phyloP scores from a whole-genome alignment of 2,797 vertebrate species.

The Naso thynnoides region DNA sequence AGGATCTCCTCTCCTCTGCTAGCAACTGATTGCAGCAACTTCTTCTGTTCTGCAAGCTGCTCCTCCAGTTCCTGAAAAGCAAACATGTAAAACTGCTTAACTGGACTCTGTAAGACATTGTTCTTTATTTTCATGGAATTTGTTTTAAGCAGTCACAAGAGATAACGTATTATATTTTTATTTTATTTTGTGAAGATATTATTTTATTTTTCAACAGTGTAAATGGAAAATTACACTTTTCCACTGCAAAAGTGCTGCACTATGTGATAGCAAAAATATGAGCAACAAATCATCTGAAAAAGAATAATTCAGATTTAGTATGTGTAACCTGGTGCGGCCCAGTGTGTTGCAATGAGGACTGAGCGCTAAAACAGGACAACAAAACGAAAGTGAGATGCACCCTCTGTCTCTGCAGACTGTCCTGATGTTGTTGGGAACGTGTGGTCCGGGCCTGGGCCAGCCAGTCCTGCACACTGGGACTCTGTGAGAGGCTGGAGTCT shows the following conservation, averaged over 20 bases:
- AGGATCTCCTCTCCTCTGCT: constrained; percentile 94
- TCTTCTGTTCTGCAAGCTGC: constrained; percentile 95
- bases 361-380: neutral
- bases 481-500: constrained; percentile 88
- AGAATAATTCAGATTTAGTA: neutral
- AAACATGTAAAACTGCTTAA: constrained; percentile 18
- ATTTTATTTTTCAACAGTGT: neutral
- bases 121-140: constrained; percentile 39
- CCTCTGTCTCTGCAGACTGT: constrained; percentile 92
- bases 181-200: neutral
- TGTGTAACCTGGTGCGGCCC: neutral
- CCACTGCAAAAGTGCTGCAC: neutral
- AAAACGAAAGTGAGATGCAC: constrained; percentile 67
- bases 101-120: constrained; percentile 21
- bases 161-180: neutral
- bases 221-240: neutral
- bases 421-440: constrained; percentile 92
- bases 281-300: neutral
- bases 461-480: constrained; percentile 95
- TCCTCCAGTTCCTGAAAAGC: constrained; percentile 91
- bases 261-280: neutral
- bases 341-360: neutral
- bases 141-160: neutral
- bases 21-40: constrained; percentile 92
- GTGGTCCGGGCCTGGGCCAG: constrained; percentile 91